Percentiles rank a stretch among this genome's conserved stretches.
These are phyloP conservation scores for Eonycteris spelaea DNA, from an alignment of 2,113 vertebrate genomes.

Conservation along the genomic window DNA sequence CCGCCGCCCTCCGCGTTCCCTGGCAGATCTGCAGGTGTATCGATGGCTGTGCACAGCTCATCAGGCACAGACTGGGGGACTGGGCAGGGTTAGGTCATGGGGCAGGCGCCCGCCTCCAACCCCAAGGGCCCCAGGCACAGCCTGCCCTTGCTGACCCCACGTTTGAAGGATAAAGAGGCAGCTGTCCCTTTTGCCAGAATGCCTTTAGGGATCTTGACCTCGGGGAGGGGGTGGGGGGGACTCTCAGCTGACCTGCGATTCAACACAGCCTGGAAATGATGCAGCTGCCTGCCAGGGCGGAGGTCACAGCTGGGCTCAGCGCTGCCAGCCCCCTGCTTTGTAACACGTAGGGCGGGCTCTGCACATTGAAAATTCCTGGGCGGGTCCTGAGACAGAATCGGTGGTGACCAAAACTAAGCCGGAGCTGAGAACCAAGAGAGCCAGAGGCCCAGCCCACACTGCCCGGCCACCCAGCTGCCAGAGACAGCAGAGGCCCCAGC, in stretches of 20 bases:
- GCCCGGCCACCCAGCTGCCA: background rate
- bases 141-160: background rate
- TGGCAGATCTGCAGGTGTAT: background rate
- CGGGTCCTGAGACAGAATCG: background rate
- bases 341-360: background rate
- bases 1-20: rapidly evolving
- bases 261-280: background rate
- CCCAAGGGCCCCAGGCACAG: background rate
- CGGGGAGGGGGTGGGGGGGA: background rate
- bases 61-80: background rate
- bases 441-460: background rate
- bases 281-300: background rate
- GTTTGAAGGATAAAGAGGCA: background rate
- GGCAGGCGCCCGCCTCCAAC: background rate
- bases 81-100: background rate
- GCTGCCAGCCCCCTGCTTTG: rapidly evolving
- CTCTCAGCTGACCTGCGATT: background rate
- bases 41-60: background rate
- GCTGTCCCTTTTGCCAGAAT: background rate
- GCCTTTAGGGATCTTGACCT: background rate
- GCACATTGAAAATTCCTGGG: background rate
- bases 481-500: background rate
- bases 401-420: rapidly evolving
- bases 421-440: background rate
- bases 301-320: background rate